Evolutionary conservation across 2,113 vertebrate genomes (phyloP), one percentile per base, ranked within the genome.

Genomic region (Phasianus colchicus): DNA sequence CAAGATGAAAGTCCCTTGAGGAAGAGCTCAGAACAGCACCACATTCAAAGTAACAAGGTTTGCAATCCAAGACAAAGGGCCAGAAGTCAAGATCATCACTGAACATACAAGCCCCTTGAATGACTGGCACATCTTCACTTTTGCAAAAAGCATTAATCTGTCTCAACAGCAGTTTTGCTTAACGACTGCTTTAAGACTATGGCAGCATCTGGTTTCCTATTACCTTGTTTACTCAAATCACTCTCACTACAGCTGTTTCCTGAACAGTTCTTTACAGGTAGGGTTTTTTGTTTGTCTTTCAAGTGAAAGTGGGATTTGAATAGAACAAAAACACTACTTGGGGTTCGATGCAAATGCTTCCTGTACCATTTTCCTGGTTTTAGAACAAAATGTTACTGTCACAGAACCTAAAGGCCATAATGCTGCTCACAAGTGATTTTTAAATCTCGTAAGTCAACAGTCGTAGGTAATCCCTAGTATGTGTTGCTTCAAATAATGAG

Each of bases 221-320:
- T 34, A 45, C 54, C 30, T 89, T 94, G 54, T 89, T 94, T 85
- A 95, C 13, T 74, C 79, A 52, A 66, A 76, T 70, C 54, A 29
- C 75, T 71, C 76, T 87, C 86, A 73, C 45, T 88, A 67, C 87
- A 95, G 64, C 55, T 92, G 87, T 89, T 95, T 95, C 84, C 78
- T 64, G 45, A 92, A 48, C 67, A 83, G 75, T 47, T 70, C 30
- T 92, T 50, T 0, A 0, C 50, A 85, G 50, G 42, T 4, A 86
- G 40, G 25, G 32, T 20, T 55, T 32, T 9, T 48, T 55, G 34
- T 27, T 55, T 19, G 48, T 60, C n/a, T 64, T 29, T 32, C 9
- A 2, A 25, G 70, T 36, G 21, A 75, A 86, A 89, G 72, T 47
- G 2, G 13, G 32, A 88, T 70, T 80, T 80, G 29, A 89, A 85